A percentile compares a stretch with the other conserved stretches of the same genome.
phyloP scores from a whole-genome alignment of 2,113 vertebrate genomes.

The Callopanchax toddi region DNA sequence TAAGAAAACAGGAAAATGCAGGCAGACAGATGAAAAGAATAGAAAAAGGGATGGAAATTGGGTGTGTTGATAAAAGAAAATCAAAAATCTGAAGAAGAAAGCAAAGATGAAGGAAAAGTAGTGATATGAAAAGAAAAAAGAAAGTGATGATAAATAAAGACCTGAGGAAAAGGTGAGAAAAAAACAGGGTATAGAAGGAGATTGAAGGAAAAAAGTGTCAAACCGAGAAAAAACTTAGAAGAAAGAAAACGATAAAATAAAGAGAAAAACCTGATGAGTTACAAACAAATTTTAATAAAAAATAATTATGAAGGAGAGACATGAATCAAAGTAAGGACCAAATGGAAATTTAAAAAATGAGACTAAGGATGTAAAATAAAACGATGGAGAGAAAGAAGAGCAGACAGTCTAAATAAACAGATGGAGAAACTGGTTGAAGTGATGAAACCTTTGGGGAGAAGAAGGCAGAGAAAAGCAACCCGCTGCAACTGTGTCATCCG shows the following conservation, averaged over 20 bases:
- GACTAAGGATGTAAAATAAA: neutral
- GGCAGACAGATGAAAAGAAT: too few relatives aligned
- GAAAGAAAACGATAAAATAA: too few relatives aligned
- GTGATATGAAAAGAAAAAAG: neutral
- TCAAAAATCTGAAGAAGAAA: neutral
- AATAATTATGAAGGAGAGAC: neutral
- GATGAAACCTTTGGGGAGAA: slow-evolving; percentile 47
- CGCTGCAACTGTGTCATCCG: slow-evolving; percentile 54
- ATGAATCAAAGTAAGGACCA: too few relatives aligned
- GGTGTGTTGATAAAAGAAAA: too few relatives aligned
- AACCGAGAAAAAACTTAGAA: too few relatives aligned
- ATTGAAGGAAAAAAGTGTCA: too few relatives aligned
- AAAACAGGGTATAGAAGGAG: neutral
- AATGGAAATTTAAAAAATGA: neutral
- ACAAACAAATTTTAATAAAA: too few relatives aligned
- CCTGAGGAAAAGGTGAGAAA: neutral
- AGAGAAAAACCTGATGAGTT: too few relatives aligned
- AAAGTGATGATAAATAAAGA: too few relatives aligned
- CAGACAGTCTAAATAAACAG: slow-evolving; percentile 27
- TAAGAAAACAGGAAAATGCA: too few relatives aligned
- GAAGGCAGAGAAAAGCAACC: slow-evolving; percentile 34
- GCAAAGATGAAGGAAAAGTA: neutral
- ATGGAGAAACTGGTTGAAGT: slow-evolving; percentile 36
- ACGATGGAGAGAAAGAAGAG: neutral
- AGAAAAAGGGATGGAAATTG: too few relatives aligned